These are phyloP conservation scores for Bradypodion pumilum DNA, from an alignment of 2,797 vertebrate genomes.

Conservation along the genomic window DNA sequence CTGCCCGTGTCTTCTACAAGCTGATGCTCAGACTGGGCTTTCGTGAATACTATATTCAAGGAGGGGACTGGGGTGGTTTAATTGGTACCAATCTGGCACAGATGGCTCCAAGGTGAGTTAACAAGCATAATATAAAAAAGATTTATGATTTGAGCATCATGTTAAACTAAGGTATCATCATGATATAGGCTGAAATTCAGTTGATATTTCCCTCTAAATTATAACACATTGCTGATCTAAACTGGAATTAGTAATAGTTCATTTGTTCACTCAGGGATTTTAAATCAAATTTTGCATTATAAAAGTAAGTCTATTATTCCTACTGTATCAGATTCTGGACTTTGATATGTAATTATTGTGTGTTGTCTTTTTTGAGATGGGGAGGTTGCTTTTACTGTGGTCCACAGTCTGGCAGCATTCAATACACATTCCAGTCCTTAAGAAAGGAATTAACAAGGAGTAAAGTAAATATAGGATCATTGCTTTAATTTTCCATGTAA, in stretches of 20 bases:
- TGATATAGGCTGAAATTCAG: fast-evolving
- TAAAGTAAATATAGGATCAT: too few species aligned
- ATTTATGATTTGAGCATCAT: not conserved
- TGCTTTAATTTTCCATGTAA: too few species aligned
- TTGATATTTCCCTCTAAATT: not conserved
- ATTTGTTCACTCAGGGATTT: not conserved
- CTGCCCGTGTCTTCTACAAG: slow-evolving; percentile 76
- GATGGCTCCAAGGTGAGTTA: slow-evolving; percentile 76
- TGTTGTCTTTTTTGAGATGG: not conserved
- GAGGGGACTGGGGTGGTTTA: slow-evolving; percentile 78
- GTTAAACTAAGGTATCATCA: not conserved
- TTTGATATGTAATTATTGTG: not conserved
- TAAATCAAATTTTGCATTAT: not conserved
- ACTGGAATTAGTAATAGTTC: not conserved
- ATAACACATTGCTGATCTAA: not conserved
- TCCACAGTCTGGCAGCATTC: too few species aligned
- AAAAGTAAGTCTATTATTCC: not conserved
- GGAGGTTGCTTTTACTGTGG: too few species aligned
- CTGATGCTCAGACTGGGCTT: slow-evolving; percentile 78
- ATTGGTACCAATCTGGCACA: slow-evolving; percentile 79
- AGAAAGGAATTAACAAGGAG: too few species aligned
- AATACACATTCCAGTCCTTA: too few species aligned
- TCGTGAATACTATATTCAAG: slow-evolving; percentile 75
- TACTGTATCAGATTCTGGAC: not conserved
- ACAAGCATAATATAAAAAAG: not conserved